Percentiles rank a stretch among this genome's conserved stretches.
phyloP scores from a whole-genome alignment of 2,888 invertebrate genomes.

The Schrankia costaestrigalis region DNA sequence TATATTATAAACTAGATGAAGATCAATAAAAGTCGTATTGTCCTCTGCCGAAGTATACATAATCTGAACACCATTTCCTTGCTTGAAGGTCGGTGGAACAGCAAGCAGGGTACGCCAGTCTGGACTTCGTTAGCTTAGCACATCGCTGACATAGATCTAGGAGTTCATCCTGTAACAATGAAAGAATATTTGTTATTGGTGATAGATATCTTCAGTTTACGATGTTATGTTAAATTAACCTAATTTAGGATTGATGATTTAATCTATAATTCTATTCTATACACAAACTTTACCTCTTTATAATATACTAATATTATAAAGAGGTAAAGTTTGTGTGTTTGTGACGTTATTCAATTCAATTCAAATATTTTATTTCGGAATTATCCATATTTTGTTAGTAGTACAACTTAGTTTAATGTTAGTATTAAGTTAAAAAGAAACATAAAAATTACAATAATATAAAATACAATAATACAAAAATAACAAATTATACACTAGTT shows the following conservation, averaged over 20 bases:
- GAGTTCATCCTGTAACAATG: constrained; percentile 67
- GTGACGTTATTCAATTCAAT: too few relatives aligned
- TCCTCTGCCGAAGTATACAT: constrained; percentile 77
- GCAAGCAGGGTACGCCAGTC: constrained; percentile 80
- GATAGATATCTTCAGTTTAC: neutral
- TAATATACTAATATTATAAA: too few relatives aligned
- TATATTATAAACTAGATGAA: neutral
- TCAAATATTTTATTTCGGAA: too few relatives aligned
- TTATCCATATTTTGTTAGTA: too few relatives aligned
- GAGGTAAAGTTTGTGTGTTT: too few relatives aligned
- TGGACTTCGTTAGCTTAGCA: constrained; percentile 82
- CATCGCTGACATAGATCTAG: constrained; percentile 82
- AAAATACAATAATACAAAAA: too few relatives aligned
- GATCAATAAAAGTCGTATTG: constrained; percentile 54
- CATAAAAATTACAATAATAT: too few relatives aligned
- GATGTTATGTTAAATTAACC: neutral
- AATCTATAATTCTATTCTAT: too few relatives aligned
- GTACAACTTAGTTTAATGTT: too few relatives aligned
- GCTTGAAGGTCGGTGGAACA: constrained; percentile 80
- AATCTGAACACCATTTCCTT: constrained; percentile 80
- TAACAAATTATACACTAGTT: too few relatives aligned
- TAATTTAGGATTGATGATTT: neutral
- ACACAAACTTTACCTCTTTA: too few relatives aligned
- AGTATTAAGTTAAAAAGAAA: too few relatives aligned
- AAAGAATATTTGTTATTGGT: neutral